Evolutionary conservation across 1,140 invertebrate genomes (phyloP).

Genomic region (Drosophila bipectinata): DNA sequence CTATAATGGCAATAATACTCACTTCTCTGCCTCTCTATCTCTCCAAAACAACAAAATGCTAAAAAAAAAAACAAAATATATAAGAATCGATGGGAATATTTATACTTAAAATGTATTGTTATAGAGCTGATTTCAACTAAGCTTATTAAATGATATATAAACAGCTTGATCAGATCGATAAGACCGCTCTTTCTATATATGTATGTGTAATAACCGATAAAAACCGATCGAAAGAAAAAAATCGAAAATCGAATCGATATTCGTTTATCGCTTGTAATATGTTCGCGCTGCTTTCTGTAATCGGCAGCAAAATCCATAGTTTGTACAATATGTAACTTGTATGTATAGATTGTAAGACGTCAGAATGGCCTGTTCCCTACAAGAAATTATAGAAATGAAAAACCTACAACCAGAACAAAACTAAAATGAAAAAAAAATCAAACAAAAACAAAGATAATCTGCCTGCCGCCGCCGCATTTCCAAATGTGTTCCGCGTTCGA

Average conservation of each 20-base stretch:
- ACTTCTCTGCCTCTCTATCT: conserved; percentile 17
- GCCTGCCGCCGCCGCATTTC: conserved; percentile 30
- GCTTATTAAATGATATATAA: conserved; percentile 33
- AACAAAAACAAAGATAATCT: conserved; percentile 4
- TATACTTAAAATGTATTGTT: conserved; percentile 23
- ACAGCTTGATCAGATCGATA: not conserved
- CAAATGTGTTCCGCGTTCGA: conserved; percentile 41
- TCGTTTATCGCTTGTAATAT: conserved; percentile 23
- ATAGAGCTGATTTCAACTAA: conserved; percentile 38
- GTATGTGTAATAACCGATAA: conserved; percentile 19
- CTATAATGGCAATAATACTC: conserved; percentile 37
- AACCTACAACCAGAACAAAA: not conserved
- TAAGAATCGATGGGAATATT: conserved; percentile 18
- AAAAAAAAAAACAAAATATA: not conserved
- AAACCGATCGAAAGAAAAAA: not conserved
- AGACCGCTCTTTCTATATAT: conserved; percentile 8
- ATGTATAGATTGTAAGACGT: conserved; percentile 40
- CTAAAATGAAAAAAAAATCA: not conserved
- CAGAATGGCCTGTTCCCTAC: conserved; percentile 8
- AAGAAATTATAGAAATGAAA: not conserved
- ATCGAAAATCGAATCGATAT: conserved; percentile 13
- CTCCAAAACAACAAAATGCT: not conserved
- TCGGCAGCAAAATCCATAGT: conserved; percentile 31
- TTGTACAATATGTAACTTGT: conserved; percentile 51
- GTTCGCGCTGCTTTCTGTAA: conserved; percentile 17